Conservation (phyloP, 1,140 invertebrate species). For the Diorhabda elongata region DNA sequence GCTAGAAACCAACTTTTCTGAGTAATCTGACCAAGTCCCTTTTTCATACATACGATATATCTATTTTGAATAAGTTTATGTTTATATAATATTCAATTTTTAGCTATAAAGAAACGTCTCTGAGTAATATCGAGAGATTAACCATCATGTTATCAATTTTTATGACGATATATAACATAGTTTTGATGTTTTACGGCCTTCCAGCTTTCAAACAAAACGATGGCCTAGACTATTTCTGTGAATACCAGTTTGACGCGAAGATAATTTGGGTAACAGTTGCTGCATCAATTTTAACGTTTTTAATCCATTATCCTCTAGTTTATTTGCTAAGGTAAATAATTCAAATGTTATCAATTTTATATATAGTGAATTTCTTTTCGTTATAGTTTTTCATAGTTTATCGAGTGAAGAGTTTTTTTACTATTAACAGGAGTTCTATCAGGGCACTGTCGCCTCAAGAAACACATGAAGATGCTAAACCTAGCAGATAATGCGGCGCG, state of each 20-base stretch:
- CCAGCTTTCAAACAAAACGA: slow-evolving; percentile 27
- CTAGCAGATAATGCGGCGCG: no score
- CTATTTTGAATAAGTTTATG: no score
- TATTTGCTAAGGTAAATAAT: slow-evolving; percentile 16
- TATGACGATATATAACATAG: slow-evolving; percentile 21
- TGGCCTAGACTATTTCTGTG: slow-evolving; percentile 18
- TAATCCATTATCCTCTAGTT: slow-evolving; percentile 21
- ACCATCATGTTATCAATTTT: slow-evolving; percentile 26
- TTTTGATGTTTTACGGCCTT: slow-evolving; percentile 23
- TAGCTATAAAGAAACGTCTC: slow-evolving; percentile 18
- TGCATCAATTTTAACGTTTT: slow-evolving; percentile 19
- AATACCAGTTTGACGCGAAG: slow-evolving; percentile 17
- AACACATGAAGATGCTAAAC: no score
- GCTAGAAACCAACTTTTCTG: no score
- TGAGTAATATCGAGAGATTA: slow-evolving; percentile 23
- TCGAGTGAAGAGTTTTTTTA: no score
- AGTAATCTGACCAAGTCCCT: no score
- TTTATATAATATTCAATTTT: neutral
- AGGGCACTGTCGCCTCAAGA: no score
- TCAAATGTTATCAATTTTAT: no score
- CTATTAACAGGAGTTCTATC: no score
- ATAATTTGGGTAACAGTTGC: slow-evolving; percentile 21
- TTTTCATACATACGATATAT: no score
- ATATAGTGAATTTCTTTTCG: no score
- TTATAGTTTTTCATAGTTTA: no score